Evolutionary conservation across 2,113 vertebrate species (phyloP), one percentile per base, ranked within the genome.

Genomic region (Australoheros scitulus): DNA sequence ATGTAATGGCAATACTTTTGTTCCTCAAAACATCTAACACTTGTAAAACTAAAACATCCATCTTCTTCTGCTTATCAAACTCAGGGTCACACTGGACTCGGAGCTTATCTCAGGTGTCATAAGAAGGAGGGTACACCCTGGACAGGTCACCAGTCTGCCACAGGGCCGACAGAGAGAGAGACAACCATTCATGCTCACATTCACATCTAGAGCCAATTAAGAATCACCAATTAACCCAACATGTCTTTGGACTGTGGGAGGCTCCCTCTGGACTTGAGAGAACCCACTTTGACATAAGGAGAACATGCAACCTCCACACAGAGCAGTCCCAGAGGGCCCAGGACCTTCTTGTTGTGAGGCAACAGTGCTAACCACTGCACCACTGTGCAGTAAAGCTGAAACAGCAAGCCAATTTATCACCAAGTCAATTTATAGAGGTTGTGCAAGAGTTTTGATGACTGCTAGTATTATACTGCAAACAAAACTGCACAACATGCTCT

Each of bases 1-100:
- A 26, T 26, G 26, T 26, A 26, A 3, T 26, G 26, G 26, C 26
- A 26, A 26, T 26, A 26, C 26, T 26, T 26, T 26, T 26, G 26
- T 26, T 26, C 26, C 26, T 26, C 3, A 26, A 26, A 26, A 26
- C 26, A 26, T 29, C 3, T 29, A 29, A 29, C 29, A 29, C 29
- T 29, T 10, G 9, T 11, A 4, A 4, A 70, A 41, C 24, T 70
- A 22, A 29, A 70, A 70, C 64, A 47, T 47, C 41, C 41, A 26
- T 26, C 41, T 6, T 65, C n/a, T 43, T 43, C 63, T 65, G 13
- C 38, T 65, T 64, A 8, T 64, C 34, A 64, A 38, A 41, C 22
- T 43, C 7, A 43, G n/a, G 24, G 63, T 65, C 0, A 43, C 38
- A 17, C 34, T 34, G 6, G 6, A 34, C 34, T 34, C 6, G 6